Base-by-base conservation (phyloP, 92 coral and sea anemone genomes). In the Ricordea florida region DNA sequence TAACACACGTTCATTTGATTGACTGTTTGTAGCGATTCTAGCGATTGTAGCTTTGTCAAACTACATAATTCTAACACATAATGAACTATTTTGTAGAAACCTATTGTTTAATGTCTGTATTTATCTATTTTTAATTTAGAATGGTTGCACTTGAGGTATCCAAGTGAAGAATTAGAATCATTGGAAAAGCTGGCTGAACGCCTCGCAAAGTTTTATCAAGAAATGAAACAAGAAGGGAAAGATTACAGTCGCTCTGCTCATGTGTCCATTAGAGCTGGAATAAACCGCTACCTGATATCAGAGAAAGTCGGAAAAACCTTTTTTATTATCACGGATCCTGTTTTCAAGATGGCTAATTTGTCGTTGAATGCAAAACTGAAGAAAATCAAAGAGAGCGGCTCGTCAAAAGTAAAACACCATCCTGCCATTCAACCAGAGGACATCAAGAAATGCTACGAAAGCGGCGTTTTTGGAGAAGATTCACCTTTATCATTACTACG, bases 201-300 rank as follows among this genome's bases (percentile, higher is more conserved):
- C 20, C 64, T 68, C n/a, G n/a, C n/a, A n/a, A 81, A 71, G 68
- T 81, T 81, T 43, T 81, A 71, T 53, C 86, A 81, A 81, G 74
- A 77, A 52, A 16, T 77, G 50, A 76, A 66, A 28, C 33, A 37
- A 70, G 17, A 53, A 11, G 56, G 22, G 24, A 21, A 21, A 8
- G 64, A 77, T 66, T 77, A 66, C 77, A 77, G 83, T 52, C 66
- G 50, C 22, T 77, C 83, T 3, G 83, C 83, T 11, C 77, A 65
- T 18, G 22, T 77, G 8, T 47, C 66, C 25, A 77, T 77, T 17
- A n/a, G n/a, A n/a, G n/a, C n/a, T n/a, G n/a, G n/a, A n/a, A n/a
- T n/a, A n/a, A n/a, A n/a, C n/a, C n/a, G n/a, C n/a, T n/a, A n/a
- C n/a, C n/a, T n/a, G n/a, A n/a, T n/a, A n/a, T n/a, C n/a, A n/a